Percentiles rank a stretch among this genome's conserved stretches.
Conservation (phyloP, 2,113 vertebrate species). For the Megalops atlanticus region DNA sequence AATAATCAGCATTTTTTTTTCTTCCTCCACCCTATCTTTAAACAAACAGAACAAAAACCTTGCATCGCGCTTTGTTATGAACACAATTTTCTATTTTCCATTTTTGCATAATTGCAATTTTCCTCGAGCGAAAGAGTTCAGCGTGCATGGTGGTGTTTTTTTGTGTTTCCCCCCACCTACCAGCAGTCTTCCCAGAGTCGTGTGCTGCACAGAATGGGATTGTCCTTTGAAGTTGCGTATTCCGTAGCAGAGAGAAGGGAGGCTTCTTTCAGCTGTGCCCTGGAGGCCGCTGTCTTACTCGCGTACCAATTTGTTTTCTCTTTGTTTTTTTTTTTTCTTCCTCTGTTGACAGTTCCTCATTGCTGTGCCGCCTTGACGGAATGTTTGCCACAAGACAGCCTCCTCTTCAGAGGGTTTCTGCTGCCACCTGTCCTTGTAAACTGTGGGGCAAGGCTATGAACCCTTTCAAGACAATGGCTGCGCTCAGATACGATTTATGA, state of each 20-base stretch:
- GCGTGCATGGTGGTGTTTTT: too few relatives aligned
- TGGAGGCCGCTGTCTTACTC: constrained; percentile 69
- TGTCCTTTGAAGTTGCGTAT: constrained; percentile 27
- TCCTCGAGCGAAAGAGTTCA: neutral
- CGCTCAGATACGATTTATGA: constrained; percentile 51
- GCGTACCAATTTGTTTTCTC: constrained; percentile 70
- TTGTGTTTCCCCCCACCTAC: too few relatives aligned
- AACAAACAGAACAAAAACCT: constrained; percentile 5
- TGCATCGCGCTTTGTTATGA: neutral
- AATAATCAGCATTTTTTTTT: too few relatives aligned
- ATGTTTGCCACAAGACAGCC: constrained; percentile 35
- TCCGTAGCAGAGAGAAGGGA: constrained; percentile 53
- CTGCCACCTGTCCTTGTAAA: constrained; percentile 61
- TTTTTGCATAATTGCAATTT: constrained; percentile 1
- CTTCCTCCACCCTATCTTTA: neutral
- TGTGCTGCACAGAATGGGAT: neutral
- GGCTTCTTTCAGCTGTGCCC: constrained; percentile 68
- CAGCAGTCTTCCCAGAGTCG: constrained; percentile 17
- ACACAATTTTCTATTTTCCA: neutral
- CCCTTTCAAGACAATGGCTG: constrained; percentile 48
- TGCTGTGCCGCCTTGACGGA: constrained; percentile 56
- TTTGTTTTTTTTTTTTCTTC: constrained; percentile 55
- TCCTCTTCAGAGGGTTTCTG: constrained; percentile 44
- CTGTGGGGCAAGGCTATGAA: constrained; percentile 48
- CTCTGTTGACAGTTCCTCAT: constrained; percentile 66